Evolutionary conservation across 2,113 vertebrate species (phyloP), one percentile per base, ranked within the genome.

Genomic region (Ifrita kowaldi): DNA sequence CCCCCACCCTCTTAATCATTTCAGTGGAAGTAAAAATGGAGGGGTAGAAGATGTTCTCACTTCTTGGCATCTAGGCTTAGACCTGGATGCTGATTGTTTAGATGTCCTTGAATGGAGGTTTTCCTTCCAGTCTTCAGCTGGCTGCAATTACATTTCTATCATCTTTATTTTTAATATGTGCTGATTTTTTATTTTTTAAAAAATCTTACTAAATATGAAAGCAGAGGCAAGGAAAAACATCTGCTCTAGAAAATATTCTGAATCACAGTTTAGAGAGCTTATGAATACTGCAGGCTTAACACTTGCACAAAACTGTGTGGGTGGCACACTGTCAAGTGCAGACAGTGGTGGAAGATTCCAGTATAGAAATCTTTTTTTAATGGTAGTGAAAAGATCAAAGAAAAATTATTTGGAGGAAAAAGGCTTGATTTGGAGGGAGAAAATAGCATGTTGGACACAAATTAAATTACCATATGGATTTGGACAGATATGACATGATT

Each of bases 201-300:
- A 49, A 73, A 65, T 87, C 53, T 92, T 90, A 39, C 76, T 95
- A 93, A 91, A 63, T 92, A 92, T 94, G 87, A 94, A 68, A 91
- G 46, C 30, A 93, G 89, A 94, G 81, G 33, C 59, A 92, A 97
- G 55, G 65, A 93, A 94, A 70, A 96, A 95, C 86, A 90, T 93
- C 87, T 96, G 91, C 69, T 93, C 41, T 77, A 85, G 56, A 93
- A 83, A 93, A 87, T 82, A 83, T 46, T 88, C 50, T 90, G 77
- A 92, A 92, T 76, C 23, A 16, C 65, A 89, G 27, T 94, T 90
- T 84, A 52, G 49, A 87, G 57, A 79, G 22, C 14, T 92, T 64
- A 33, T 79, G 93, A 95, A 73, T 94, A 71, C 32, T 41, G 50
- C 91, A 87, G 88, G 84, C 47, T 95, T 97, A 85, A 84, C 37